Percentiles rank a stretch among this genome's conserved stretches.
Conservation (phyloP, 2,113 vertebrate genomes). For the Prinia subflava region DNA sequence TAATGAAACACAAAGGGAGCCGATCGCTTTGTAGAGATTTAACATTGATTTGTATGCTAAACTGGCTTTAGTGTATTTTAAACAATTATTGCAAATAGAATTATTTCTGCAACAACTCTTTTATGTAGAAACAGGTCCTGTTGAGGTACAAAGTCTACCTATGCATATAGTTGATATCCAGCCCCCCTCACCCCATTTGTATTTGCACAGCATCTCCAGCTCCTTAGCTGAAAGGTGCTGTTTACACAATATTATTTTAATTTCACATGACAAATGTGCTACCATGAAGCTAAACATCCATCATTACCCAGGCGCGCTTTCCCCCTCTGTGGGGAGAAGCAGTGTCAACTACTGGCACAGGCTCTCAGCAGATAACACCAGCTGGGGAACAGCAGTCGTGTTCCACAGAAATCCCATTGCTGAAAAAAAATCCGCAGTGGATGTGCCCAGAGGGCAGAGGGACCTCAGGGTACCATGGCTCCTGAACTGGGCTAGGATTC, state of each 20-base stretch:
- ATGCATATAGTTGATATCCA: background rate
- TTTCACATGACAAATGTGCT: slow-evolving; percentile 23
- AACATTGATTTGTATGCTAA: background rate
- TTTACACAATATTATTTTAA: slow-evolving; percentile 20
- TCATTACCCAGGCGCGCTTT: background rate
- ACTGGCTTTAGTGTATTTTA: background rate
- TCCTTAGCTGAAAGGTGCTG: background rate
- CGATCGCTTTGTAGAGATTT: background rate
- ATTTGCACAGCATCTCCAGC: background rate
- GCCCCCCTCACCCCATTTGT: background rate
- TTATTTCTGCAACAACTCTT: background rate
- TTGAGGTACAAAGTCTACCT: background rate
- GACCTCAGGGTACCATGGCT: background rate
- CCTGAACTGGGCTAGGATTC: background rate
- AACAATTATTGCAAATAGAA: background rate
- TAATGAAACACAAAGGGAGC: slow-evolving; percentile 24
- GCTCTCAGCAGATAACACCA: background rate
- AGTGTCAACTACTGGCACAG: background rate
- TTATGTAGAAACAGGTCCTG: background rate
- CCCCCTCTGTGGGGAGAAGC: background rate
- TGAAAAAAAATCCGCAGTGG: background rate
- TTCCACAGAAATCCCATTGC: background rate
- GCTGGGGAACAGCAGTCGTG: background rate
- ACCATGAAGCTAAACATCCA: background rate
- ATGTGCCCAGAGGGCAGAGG: background rate